Base-by-base conservation (phyloP, 2,888 invertebrate genomes). In the Acholoe squamosa region DNA sequence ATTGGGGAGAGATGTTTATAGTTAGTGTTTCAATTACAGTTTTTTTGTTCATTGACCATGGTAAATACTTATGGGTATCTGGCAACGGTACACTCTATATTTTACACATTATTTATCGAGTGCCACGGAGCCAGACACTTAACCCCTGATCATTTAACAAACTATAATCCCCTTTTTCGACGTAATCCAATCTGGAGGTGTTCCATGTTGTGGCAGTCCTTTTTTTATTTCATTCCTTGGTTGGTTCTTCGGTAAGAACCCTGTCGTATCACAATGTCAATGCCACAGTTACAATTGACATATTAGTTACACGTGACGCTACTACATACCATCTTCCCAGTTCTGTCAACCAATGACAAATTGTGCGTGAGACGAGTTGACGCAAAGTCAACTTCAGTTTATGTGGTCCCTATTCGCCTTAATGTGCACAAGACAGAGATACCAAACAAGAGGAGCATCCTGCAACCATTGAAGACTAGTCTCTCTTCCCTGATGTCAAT, bases 301-400 rank as follows among this genome's bases (percentile, higher is more conserved):
- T 10, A 43, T 43, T 43, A 43, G 43, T 43, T 43, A 43, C 10
- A 43, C 10, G 43, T 10, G 43, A 43, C 43, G 43, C 3, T 7
- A 43, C n/a, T n/a, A 10, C 5, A 7, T 43, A 43, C 25, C 61
- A 61, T 5, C 61, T 61, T 61, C 25, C 28, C 16, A 25, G 76
- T 76, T 25, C 19, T 28, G 25, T 76, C n/a, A 76, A 5, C 76
- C 25, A 31, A 25, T 25, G 31, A 31, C 76, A 76, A 0, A 76
- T 76, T 76, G 76, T 76, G 76, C 76, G 76, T 76, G 31, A 76
- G 76, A 76, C 76, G 31, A 76, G 31, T 14, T 76, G 76, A 76
- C 28, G 25, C 3, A 28, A 31, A 5, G 28, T 76, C 61, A n/a
- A n/a, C n/a, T 61, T n/a, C n/a, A 61, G 22, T 61, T 61, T n/a